A percentile compares a stretch with the other conserved stretches of the same genome.
Conservation (phyloP, 2,113 vertebrate genomes). For the Benitochromis conjunctus region DNA sequence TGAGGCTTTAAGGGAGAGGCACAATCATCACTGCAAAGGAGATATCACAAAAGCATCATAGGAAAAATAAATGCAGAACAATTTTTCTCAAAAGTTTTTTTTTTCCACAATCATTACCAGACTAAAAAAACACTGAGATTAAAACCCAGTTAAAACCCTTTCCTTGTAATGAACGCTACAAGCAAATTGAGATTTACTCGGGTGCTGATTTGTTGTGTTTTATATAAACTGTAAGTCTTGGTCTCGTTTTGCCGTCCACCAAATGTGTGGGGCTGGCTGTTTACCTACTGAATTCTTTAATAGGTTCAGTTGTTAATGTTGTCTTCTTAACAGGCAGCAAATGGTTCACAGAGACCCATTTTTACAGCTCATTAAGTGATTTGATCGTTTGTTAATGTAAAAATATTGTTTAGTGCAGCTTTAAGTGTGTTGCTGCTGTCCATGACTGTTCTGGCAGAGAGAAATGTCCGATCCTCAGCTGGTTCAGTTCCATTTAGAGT, state of each 20-base stretch:
- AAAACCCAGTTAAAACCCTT: accelerated
- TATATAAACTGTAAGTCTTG: background rate
- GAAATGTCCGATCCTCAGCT: background rate
- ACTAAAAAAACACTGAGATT: background rate
- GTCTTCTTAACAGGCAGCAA: background rate
- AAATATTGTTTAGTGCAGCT: background rate
- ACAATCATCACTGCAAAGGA: background rate
- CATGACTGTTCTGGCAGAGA: background rate
- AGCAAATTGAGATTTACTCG: background rate
- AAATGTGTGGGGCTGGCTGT: background rate
- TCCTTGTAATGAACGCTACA: background rate
- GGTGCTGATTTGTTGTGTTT: background rate
- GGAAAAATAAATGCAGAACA: background rate
- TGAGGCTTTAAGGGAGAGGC: background rate
- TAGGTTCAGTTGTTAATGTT: background rate
- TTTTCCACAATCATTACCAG: background rate
- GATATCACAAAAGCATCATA: background rate
- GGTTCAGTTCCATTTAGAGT: background rate
- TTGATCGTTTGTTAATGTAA: background rate
- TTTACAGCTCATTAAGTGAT: background rate
- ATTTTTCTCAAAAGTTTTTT: background rate
- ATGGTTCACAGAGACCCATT: background rate
- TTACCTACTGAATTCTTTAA: background rate
- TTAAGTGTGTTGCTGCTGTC: background rate
- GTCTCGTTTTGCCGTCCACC: background rate